phyloP scores from a whole-genome alignment of 1,140 invertebrate species.

The Anastrepha ludens region DNA sequence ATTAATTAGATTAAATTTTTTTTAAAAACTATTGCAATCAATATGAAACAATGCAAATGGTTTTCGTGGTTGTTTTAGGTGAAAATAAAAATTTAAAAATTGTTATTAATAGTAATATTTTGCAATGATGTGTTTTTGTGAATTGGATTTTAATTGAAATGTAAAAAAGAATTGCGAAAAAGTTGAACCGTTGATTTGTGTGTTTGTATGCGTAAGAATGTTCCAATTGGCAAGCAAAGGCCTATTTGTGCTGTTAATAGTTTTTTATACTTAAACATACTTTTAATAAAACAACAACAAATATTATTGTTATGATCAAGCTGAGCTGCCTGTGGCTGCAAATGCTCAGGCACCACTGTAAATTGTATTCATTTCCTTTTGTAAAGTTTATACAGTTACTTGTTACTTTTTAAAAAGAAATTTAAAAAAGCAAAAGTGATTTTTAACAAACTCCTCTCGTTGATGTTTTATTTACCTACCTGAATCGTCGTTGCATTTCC shows the following conservation, averaged over 20 bases:
- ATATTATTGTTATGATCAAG: slow-evolving; percentile 36
- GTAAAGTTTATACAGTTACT: slow-evolving; percentile 44
- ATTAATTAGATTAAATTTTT: neutral
- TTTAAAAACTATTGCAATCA: neutral
- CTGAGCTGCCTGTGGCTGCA: neutral
- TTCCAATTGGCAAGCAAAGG: neutral
- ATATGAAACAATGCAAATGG: neutral
- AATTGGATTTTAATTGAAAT: slow-evolving; percentile 17
- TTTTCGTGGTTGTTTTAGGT: neutral
- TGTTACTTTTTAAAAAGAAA: slow-evolving; percentile 45
- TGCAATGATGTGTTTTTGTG: neutral
- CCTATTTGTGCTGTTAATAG: slow-evolving; percentile 41
- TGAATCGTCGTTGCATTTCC: too few relatives aligned
- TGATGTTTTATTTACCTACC: neutral
- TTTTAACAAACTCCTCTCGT: neutral
- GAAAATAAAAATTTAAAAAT: neutral
- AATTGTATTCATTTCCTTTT: slow-evolving; percentile 45
- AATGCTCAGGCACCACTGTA: neutral
- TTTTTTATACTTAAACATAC: slow-evolving; percentile 41
- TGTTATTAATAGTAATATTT: slow-evolving; percentile 11
- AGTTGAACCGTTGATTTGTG: neutral
- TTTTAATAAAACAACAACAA: neutral
- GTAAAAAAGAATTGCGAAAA: slow-evolving; percentile 1
- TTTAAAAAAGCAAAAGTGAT: slow-evolving; percentile 44
- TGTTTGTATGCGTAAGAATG: slow-evolving; percentile 35